Conservation (phyloP, 2,113 vertebrate species). For the Stomatorhinus ivindoensis region DNA sequence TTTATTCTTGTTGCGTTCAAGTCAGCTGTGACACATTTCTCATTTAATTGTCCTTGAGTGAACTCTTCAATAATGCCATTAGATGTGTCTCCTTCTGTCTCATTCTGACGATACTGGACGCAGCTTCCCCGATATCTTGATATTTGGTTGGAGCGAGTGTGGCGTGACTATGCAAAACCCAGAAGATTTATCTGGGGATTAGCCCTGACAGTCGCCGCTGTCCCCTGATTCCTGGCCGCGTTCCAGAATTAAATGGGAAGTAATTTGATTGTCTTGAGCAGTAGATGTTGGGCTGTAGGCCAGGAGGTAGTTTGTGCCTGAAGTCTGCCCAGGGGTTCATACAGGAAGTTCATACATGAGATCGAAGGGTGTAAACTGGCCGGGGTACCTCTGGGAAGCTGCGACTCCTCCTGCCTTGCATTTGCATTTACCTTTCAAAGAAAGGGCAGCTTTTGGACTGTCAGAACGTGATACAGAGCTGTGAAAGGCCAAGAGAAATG, state of each 20-base stretch:
- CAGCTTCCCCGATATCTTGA: background rate
- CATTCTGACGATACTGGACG: background rate
- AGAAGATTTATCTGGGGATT: background rate
- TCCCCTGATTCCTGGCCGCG: background rate
- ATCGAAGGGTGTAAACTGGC: background rate
- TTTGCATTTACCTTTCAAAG: background rate
- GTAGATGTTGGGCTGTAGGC: background rate
- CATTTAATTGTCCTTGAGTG: background rate
- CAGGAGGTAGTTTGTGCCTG: background rate
- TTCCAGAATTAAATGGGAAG: slow-evolving; percentile 12
- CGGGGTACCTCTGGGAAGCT: background rate
- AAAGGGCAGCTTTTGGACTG: background rate
- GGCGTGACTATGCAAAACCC: background rate
- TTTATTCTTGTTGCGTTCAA: background rate
- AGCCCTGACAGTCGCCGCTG: background rate
- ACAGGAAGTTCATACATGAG: background rate
- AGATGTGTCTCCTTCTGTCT: no score
- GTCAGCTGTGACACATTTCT: background rate
- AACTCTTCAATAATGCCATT: background rate
- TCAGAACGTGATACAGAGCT: background rate
- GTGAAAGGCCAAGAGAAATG: background rate
- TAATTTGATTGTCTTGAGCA: background rate
- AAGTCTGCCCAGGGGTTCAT: background rate
- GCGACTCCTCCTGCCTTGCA: background rate
- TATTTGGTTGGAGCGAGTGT: background rate